A percentile compares a stretch with the other conserved stretches of the same genome.
Conservation (phyloP, 2,888 invertebrate genomes). For the Syrista parreyssii region DNA sequence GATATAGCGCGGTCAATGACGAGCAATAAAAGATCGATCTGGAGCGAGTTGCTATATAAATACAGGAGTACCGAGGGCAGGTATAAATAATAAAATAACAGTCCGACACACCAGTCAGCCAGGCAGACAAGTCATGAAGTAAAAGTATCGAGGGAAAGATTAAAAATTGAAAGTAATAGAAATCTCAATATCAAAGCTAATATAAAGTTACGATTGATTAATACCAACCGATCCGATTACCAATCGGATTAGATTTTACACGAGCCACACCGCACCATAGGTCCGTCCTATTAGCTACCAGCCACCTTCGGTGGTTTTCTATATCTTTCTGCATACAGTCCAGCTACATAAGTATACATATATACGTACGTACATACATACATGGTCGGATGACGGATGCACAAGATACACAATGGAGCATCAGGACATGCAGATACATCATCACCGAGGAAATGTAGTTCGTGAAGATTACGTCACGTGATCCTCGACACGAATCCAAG, state of each 20-base stretch:
- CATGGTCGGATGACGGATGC: no score
- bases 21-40: no score
- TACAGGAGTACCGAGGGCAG: not conserved
- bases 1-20: not conserved
- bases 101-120: not conserved
- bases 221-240: slow-evolving; percentile 36
- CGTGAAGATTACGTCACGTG: slow-evolving; percentile 40
- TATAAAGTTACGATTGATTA: slow-evolving; percentile 33
- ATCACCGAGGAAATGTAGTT: slow-evolving; percentile 40
- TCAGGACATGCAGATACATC: slow-evolving; percentile 15
- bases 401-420: no score
- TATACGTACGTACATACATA: not conserved
- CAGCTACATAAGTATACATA: not conserved
- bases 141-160: not conserved
- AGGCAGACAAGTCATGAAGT: not conserved
- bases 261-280: no score
- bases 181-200: not conserved
- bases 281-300: not conserved
- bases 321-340: not conserved
- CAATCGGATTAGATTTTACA: not conserved
- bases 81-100: not conserved
- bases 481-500: slow-evolving; percentile 35
- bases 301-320: not conserved
- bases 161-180: not conserved
- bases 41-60: not conserved